Evolutionary conservation across 1,140 invertebrate species (phyloP), one percentile per base, ranked within the genome.

Genomic region (Sarcophaga bullata): DNA sequence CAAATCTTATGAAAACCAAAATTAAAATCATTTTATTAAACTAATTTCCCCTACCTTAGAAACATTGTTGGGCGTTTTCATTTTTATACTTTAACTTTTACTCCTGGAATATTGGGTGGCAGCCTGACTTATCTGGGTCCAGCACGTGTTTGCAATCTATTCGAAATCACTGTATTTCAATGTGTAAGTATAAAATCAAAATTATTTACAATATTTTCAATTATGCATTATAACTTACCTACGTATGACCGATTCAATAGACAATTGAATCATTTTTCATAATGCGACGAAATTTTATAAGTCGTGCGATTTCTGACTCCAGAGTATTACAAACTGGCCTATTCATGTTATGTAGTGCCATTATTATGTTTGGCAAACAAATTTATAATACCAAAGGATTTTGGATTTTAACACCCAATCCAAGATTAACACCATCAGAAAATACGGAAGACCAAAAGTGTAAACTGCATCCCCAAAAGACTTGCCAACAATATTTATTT

Each of bases 351-450:
- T 84, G 84, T 80, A 87, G 85, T 49, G 58, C 73, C 4, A 19
- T 86, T 10, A 85, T 87, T 46, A 54, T 87, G 80, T 52, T 85
- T 72, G 86, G 84, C 72, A 86, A 85, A 46, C 82, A 83, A 10
- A 58, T 15, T 6, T 62, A 47, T 11, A 82, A 82, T 46, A 82
- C 82, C 52, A 84, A 82, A 7, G 86, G 85, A 49, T 87, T 87
- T 80, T 87, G 86, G 86, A 86, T 85, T n/a, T 37, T 87, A 54
- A 15, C 54, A 8, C 85, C 86, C 6, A 84, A 84, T 25, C 0
- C 75, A 13, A 84, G 76, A n/a, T 0, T 72, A 6, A 3, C 68
- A 19, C 17, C 11, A 19, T 19, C 19, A 4, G 78, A 83, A 52
- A 80, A 58, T 19, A 8, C 49, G 1, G 25, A 81, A 49, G 17